A percentile compares a stretch with the other conserved stretches of the same genome.
phyloP scores from a whole-genome alignment of 2,113 vertebrate species.

The Aviceda subcristata region DNA sequence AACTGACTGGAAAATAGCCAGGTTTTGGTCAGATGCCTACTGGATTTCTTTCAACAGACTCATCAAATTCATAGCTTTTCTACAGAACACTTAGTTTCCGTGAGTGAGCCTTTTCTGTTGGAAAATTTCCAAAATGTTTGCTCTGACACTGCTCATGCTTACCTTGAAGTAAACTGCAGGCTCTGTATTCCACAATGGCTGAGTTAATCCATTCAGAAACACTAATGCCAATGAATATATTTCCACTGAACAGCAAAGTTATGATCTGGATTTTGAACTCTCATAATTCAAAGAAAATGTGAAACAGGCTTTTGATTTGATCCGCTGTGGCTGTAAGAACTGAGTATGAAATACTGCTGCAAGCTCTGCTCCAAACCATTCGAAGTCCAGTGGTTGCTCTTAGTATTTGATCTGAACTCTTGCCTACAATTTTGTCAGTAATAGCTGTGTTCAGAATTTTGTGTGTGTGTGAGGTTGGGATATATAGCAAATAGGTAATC shows the following conservation, averaged over 20 bases:
- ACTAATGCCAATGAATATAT: not conserved
- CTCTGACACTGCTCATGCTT: not conserved
- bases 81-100: not conserved
- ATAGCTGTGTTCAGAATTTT: not conserved
- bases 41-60: constrained; percentile 6
- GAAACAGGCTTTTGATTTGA: constrained; percentile 27
- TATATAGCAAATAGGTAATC: not conserved
- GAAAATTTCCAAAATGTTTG: constrained; percentile 4
- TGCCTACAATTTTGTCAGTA: not conserved
- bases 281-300: constrained; percentile 34
- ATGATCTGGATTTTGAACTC: not conserved
- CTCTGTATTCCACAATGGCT: not conserved
- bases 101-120: not conserved
- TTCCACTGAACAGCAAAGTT: not conserved
- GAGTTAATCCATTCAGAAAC: constrained; percentile 16
- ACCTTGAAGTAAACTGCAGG: not conserved
- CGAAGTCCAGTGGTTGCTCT: not conserved
- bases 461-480: not conserved
- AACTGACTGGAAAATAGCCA: not conserved
- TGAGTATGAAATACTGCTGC: not conserved
- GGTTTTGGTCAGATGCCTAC: not conserved
- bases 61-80: constrained; percentile 12
- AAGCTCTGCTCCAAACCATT: not conserved
- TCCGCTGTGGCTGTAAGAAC: not conserved
- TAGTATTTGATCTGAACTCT: not conserved